Base-by-base conservation (phyloP, 2,888 invertebrate species). In the Cerceris ruficornis region DNA sequence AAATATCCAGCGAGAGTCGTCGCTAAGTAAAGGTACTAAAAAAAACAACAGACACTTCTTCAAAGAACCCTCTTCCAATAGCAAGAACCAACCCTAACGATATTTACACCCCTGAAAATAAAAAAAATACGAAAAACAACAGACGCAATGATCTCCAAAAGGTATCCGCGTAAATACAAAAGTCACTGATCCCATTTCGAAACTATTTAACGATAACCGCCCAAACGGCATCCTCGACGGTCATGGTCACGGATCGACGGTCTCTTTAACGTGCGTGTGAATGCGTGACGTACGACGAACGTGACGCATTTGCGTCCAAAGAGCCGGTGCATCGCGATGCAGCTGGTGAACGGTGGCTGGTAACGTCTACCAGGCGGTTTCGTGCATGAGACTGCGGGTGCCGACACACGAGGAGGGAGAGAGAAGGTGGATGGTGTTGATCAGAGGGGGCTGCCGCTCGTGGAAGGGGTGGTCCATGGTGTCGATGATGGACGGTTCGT, bases 231-330 rank as follows among this genome's bases (percentile, higher is more conserved):
- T 17, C 5, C 2, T 9, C 55, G 55, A 55, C 6, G 55, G 17
- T 55, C 55, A 17, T 17, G 55, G 55, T 55, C 15, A 17, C 4
- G 55, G 55, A 17, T 6, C 55, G 7, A 17, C 50, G 50, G 8
- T 46, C 9, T n/a, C n/a, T n/a, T 11, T 50, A 17, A 17, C 28
- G 17, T 76, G 61, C 59, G 65, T 55, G 59, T 59, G 15, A 1
- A 14, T 49, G 52, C 28, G 62, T 11, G 69, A 83, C 86, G 80
- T 85, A 85, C 85, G 77, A 87, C 75, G 74, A 89, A 89, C 66
- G 86, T 86, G 85, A 90, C 89, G 81, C 86, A 85, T 86, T 90
- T 90, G 67, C 90, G 90, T 83, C 85, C 85, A 67, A 90, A 90
- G 73, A 90, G 86, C 69, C 90, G 89, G 71, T 88, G 88, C 90